Evolutionary conservation across 1,140 invertebrate species (phyloP).

Genomic region (Calycopis cecrops): DNA sequence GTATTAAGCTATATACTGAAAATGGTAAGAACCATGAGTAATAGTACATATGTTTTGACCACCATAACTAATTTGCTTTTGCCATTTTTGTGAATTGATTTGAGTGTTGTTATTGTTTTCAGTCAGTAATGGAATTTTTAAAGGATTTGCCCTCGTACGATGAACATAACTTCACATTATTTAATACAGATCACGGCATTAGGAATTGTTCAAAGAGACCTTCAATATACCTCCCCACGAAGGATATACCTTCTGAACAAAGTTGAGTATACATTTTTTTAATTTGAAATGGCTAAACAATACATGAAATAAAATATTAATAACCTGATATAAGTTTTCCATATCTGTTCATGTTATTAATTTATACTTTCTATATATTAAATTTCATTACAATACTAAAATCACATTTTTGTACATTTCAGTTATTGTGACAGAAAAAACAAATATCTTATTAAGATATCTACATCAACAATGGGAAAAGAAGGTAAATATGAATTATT

Average conservation of each 20-base stretch:
- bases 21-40: conserved; percentile 42
- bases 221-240: conserved; percentile 92
- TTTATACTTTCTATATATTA: conserved; percentile 26
- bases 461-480: conserved; percentile 96
- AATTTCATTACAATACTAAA: conserved; percentile 3
- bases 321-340: too few relatives aligned
- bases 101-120: conserved; percentile 37
- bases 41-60: conserved; percentile 12
- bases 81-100: conserved; percentile 8
- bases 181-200: conserved; percentile 89
- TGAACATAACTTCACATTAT: conserved; percentile 92
- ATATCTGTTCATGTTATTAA: too few relatives aligned
- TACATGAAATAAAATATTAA: neutral
- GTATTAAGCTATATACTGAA: conserved; percentile 31
- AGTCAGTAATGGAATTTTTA: conserved; percentile 91
- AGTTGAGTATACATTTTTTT: conserved; percentile 74
- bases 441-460: conserved; percentile 93
- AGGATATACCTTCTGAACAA: conserved; percentile 92
- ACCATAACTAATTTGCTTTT: conserved; percentile 9
- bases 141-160: conserved; percentile 93
- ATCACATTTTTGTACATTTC: conserved; percentile 64
- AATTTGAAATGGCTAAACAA: neutral
- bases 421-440: conserved; percentile 97
- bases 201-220: conserved; percentile 90
- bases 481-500: conserved; percentile 77